Evolutionary conservation across 2,113 vertebrate species (phyloP), one percentile per base, ranked within the genome.

Genomic region (Phocoena sinus): DNA sequence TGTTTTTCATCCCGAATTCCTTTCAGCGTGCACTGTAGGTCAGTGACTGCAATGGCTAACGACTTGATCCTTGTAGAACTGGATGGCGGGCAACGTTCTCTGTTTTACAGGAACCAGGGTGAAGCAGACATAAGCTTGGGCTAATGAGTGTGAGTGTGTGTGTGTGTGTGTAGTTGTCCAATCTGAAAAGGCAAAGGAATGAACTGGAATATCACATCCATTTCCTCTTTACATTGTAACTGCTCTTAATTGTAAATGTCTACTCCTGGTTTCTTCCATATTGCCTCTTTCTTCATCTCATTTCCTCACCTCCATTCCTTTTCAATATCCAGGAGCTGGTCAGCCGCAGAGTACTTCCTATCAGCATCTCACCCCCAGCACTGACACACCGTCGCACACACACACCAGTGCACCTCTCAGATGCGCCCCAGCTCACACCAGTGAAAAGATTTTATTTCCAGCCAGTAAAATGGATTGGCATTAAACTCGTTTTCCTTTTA

Each of bases 341-440:
- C 82, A 50, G 31, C 1, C 1, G 15, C 9, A 17, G 1, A 11
- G 13, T 6, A 80, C 41, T 83, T 65, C 5, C 50, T 23, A 53
- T 2, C 26, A 26, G 44, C 11, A 3, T 36, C n/a, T 31, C 20
- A 5, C 15, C 7, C 26, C 26, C 4, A n/a, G 26, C 56, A 38
- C 44, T 1, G 28, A 56, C 33, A 62, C 79, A 76, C 18, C 2
- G 3, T 41, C 9, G 13, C 41, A 18, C 33, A 36, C 50, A 47
- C 33, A 26, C 4, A 3, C 20, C 15, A 13, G 0, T 3, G 47
- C 8, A 28, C 9, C 28, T 38, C 3, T 6, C 6, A 20, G 25
- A 41, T 1, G 31, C 8, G 25, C 6, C n/a, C 47, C 41, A 12
- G 67, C 53, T 65, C 79, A 6, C 23, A 63, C 11, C 8, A 11